These are phyloP conservation scores for Benthosema pterotum DNA, from an alignment of 2,797 vertebrate genomes.

Conservation along the genomic window DNA sequence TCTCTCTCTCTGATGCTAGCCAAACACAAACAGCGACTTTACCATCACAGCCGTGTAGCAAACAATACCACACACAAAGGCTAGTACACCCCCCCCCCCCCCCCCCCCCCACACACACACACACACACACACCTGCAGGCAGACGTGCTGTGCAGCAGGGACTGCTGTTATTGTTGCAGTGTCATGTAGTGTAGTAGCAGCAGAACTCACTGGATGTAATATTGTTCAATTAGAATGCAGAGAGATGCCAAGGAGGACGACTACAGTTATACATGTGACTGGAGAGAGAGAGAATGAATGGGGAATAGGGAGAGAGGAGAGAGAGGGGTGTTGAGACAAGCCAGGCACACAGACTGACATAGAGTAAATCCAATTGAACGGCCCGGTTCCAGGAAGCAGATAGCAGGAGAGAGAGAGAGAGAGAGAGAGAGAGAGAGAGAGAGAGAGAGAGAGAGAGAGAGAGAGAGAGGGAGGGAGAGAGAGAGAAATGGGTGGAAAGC, in stretches of 20 bases:
- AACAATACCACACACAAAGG: constrained; percentile 63
- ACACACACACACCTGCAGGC: constrained; percentile 16
- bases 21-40: constrained; percentile 67
- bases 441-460: background rate
- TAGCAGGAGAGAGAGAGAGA: constrained; percentile 49
- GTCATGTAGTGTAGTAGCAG: constrained; percentile 55
- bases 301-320: constrained; percentile 1
- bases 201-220: constrained; percentile 63
- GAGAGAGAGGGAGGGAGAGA: background rate
- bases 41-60: constrained; percentile 32
- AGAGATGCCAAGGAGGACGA: constrained; percentile 52
- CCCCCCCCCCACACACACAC: constrained; percentile 18
- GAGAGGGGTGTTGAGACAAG: constrained; percentile 58
- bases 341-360: constrained; percentile 68
- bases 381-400: constrained; percentile 71
- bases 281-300: constrained; percentile 10
- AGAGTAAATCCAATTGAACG: constrained; percentile 74
- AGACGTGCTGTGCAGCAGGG: constrained; percentile 21
- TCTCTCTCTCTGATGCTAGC: constrained; percentile 30
- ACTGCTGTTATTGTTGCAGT: constrained; percentile 56
- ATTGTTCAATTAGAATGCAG: constrained; percentile 67
- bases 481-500: background rate
- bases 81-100: constrained; percentile 81
- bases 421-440: constrained; percentile 21
- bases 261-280: constrained; percentile 3